A percentile compares a stretch with the other conserved stretches of the same genome.
phyloP scores from a whole-genome alignment of 2,113 vertebrate genomes.

The Phylloscopus trochiloides region DNA sequence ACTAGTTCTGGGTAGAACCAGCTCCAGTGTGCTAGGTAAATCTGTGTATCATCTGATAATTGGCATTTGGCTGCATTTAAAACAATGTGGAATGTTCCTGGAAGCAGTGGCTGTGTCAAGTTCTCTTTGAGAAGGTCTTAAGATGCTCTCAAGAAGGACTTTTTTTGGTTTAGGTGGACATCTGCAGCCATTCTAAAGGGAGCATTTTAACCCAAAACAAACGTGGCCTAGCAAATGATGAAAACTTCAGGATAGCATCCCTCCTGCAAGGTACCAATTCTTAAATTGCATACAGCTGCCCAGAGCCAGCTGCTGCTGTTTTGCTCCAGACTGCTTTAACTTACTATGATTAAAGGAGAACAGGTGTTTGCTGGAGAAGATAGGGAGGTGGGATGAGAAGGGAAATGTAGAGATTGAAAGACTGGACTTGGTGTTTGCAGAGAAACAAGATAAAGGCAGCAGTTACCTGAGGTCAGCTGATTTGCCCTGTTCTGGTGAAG shows the following conservation, averaged over 20 bases:
- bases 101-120: not conserved
- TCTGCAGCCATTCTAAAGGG: not conserved
- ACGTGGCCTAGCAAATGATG: accelerated
- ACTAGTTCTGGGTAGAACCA: not conserved
- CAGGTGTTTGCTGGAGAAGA: not conserved
- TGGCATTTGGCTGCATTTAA: not conserved
- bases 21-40: not conserved
- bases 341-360: not conserved
- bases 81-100: not conserved
- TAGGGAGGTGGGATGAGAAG: not conserved
- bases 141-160: not conserved
- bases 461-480: not conserved
- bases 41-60: not conserved
- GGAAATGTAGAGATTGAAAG: not conserved
- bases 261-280: not conserved
- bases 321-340: not conserved
- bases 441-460: not conserved
- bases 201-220: not conserved
- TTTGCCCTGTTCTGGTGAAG: not conserved
- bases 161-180: not conserved
- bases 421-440: not conserved
- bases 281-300: not conserved
- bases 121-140: not conserved
- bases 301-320: not conserved
- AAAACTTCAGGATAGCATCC: not conserved